Conservation (phyloP, 2,888 invertebrate genomes). For the Danaus chrysippus region DNA sequence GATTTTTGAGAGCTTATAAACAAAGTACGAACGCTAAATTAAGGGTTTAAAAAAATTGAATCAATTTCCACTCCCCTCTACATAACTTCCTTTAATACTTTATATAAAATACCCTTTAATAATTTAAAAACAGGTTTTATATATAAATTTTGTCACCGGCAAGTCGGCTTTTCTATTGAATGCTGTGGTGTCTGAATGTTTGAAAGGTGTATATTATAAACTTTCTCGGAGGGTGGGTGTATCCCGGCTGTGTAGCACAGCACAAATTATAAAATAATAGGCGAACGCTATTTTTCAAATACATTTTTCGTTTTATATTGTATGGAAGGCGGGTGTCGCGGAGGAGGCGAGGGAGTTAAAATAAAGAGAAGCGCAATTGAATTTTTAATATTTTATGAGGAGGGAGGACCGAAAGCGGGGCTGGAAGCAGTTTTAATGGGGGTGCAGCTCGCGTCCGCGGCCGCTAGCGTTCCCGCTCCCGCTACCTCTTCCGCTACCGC, state of each 20-base stretch:
- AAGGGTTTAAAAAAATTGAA: not conserved
- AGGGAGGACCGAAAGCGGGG: slow-evolving; percentile 54
- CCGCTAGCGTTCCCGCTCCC: slow-evolving; percentile 33
- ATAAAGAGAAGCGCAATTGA: slow-evolving; percentile 80
- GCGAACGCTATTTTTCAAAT: slow-evolving; percentile 74
- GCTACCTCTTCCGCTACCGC: slow-evolving; percentile 2
- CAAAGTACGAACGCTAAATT: slow-evolving; percentile 3
- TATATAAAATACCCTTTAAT: slow-evolving; percentile 8
- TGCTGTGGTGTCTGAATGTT: slow-evolving; percentile 25
- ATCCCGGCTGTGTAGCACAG: slow-evolving; percentile 38
- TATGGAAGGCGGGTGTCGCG: slow-evolving; percentile 62
- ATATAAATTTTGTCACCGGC: slow-evolving; percentile 24
- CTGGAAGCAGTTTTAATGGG: slow-evolving; percentile 73
- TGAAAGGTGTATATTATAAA: slow-evolving; percentile 27
- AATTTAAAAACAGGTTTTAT: slow-evolving; percentile 19
- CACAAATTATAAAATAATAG: slow-evolving; percentile 76
- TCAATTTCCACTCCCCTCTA: not conserved
- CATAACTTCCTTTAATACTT: not conserved
- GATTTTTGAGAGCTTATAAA: slow-evolving; percentile 13
- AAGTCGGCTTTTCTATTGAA: slow-evolving; percentile 25
- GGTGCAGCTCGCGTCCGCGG: slow-evolving; percentile 49
- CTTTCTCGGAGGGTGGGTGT: slow-evolving; percentile 21
- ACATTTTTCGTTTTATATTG: slow-evolving; percentile 78
- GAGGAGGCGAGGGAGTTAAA: slow-evolving; percentile 70
- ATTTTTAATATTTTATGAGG: slow-evolving; percentile 80